A percentile compares a stretch with the other conserved stretches of the same genome.
phyloP scores from a whole-genome alignment of 1,140 invertebrate genomes.

The Rhopalosiphum padi region DNA sequence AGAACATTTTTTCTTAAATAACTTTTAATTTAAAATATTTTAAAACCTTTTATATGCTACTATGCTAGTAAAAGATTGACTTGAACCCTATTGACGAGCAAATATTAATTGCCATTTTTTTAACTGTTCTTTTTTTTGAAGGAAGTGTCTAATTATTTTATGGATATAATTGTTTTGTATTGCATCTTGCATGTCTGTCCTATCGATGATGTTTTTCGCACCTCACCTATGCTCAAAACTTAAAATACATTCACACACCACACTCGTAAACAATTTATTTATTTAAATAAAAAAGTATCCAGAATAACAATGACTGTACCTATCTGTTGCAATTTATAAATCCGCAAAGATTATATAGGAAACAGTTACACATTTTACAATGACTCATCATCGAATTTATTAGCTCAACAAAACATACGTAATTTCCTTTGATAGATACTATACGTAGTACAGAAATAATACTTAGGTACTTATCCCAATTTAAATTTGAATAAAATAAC shows the following conservation, averaged over 20 bases:
- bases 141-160: too few species aligned
- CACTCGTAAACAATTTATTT: not conserved
- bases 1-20: too few species aligned
- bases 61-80: not conserved
- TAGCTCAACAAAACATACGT: not conserved
- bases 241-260: not conserved
- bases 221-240: not conserved
- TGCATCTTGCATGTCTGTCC: too few species aligned
- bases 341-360: too few species aligned
- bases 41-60: not conserved
- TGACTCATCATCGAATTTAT: not conserved
- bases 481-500: not conserved
- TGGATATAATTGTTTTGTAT: too few species aligned
- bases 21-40: not conserved
- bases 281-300: not conserved
- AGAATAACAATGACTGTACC: not conserved
- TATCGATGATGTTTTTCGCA: too few species aligned
- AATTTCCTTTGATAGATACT: not conserved
- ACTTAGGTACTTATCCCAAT: not conserved
- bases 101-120: too few species aligned
- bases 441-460: not conserved
- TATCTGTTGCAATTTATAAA: not conserved
- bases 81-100: not conserved
- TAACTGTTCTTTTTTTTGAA: too few species aligned
- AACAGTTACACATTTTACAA: not conserved